Conservation (phyloP, 2,113 vertebrate species). For the Chauna torquata region DNA sequence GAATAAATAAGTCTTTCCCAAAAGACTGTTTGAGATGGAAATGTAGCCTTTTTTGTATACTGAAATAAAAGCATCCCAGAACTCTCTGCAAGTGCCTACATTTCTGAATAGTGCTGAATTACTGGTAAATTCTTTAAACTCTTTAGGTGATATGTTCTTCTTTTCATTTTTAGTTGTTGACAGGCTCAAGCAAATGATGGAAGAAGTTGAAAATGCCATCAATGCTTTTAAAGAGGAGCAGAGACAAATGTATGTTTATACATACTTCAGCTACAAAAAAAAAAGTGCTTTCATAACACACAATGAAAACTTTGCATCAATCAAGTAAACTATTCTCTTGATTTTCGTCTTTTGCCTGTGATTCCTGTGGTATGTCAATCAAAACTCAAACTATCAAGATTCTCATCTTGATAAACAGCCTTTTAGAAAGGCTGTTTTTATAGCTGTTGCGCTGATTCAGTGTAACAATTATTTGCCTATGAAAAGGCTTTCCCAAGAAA, state of each 20-base stretch:
- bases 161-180: conserved; percentile 82
- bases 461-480: not conserved
- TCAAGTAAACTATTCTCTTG: not conserved
- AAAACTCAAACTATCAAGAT: not conserved
- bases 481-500: not conserved
- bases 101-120: not conserved
- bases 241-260: conserved; percentile 79
- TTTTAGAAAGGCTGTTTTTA: not conserved
- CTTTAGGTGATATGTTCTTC: not conserved
- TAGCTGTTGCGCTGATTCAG: not conserved
- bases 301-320: not conserved
- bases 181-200: conserved; percentile 89
- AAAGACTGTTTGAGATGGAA: not conserved
- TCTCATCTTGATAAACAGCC: not conserved
- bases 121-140: not conserved
- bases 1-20: not conserved
- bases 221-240: conserved; percentile 87
- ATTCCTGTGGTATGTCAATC: not conserved
- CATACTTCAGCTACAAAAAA: not conserved
- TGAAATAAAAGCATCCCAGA: not conserved
- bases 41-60: not conserved
- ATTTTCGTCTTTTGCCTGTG: not conserved
- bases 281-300: not conserved
- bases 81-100: not conserved
- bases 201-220: conserved; percentile 87